Base-by-base conservation (phyloP, 2,888 invertebrate species). In the Polylopha cassiicola region DNA sequence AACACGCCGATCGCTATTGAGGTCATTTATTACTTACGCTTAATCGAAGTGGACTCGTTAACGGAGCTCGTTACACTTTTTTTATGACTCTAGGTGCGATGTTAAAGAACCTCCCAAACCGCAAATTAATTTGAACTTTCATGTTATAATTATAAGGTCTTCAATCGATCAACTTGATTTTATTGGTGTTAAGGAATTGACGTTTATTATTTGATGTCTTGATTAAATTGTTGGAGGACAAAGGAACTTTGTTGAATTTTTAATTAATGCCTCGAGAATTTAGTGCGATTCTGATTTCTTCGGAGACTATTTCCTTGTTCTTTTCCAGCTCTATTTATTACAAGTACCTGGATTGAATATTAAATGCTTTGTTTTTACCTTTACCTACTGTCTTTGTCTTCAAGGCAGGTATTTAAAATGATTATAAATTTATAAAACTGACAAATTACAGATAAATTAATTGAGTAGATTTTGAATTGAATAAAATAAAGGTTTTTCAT, bases 41-140 rank as follows among this genome's bases (percentile, higher is more conserved):
- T 63, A 65, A 67, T 69, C 63, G 67, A 60, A 64, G 46, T 53
- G 53, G 55, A 63, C 51, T 58, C 53, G 53, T 55, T 61, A 53
- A 60, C 45, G 52, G 45, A 51, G 47, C 58, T 59, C 60, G 55
- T 65, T 68, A 60, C 57, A 53, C 47, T 44, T 45, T 50, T 55
- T 67, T 66, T 67, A 69, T 58, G 51, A 47, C 55, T 46, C 21
- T 45, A 60, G 59, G 60, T 64, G 55, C 49, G 45, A 50, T 50
- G 56, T 55, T 55, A 61, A 65, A 58, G 44, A 44, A 44, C 37
- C 44, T 21, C 14, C 3, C 4, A 3, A 2, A 2, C 7, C 2
- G 4, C 33, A 34, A 4, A n/a, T n/a, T 3, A 34, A 23, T 29
- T 9, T 34, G 17, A 6, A 10, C 29, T 14, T 13, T 8, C 8